Percentiles rank a stretch among this genome's conserved stretches.
phyloP scores from a whole-genome alignment of 2,113 vertebrate species.

The Balaenoptera acutorostrata region DNA sequence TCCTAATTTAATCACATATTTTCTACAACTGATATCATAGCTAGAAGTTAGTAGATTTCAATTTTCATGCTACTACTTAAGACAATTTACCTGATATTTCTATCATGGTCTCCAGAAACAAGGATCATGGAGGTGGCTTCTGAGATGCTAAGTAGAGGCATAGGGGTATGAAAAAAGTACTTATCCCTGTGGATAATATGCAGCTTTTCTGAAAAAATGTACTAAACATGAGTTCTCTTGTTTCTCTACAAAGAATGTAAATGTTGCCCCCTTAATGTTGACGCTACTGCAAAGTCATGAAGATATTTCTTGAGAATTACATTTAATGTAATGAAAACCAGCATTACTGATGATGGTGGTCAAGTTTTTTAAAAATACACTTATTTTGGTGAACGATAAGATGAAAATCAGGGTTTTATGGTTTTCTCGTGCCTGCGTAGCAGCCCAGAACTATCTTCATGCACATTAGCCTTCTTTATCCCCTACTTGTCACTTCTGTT shows the following conservation, averaged over 20 bases:
- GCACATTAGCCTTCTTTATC: not conserved
- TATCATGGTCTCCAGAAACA: not conserved
- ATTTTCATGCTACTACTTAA: not conserved
- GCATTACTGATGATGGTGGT: not conserved
- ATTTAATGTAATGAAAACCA: not conserved
- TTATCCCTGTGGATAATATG: not conserved
- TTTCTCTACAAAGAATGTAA: not conserved
- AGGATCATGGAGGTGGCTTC: not conserved
- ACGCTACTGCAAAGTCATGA: not conserved
- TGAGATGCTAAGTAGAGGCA: not conserved
- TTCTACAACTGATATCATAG: not conserved
- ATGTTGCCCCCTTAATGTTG: not conserved
- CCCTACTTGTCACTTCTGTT: not conserved
- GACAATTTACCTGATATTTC: not conserved
- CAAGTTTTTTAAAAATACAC: not conserved
- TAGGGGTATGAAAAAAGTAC: not conserved
- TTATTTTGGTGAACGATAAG: not conserved
- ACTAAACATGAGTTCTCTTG: not conserved
- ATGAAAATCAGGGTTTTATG: not conserved
- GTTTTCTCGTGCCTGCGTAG: not conserved
- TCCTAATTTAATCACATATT: not conserved
- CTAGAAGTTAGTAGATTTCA: not conserved
- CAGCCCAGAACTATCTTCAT: not conserved
- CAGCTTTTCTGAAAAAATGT: not conserved
- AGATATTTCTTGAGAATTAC: slow-evolving; percentile 11